phyloP scores from a whole-genome alignment of 2,888 invertebrate species.

The Barypeithes pellucidus region DNA sequence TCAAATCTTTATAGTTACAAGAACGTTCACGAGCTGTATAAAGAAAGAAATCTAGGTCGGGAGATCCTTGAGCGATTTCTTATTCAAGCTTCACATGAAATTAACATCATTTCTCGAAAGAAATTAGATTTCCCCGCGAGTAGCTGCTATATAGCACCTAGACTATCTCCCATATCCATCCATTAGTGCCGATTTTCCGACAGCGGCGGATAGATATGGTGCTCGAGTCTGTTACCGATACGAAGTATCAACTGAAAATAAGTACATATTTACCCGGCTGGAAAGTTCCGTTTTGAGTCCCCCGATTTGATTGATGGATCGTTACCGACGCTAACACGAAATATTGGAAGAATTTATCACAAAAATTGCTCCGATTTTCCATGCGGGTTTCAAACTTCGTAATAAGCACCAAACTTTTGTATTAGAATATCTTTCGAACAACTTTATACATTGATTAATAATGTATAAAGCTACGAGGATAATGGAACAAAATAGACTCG shows the following conservation, averaged over 20 bases:
- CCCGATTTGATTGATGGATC: not conserved
- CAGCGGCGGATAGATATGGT: not conserved
- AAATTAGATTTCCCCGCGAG: not conserved
- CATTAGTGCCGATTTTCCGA: not conserved
- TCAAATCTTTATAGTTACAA: too few species aligned
- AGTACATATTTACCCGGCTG: not conserved
- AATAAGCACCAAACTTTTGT: not conserved
- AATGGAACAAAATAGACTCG: too few species aligned
- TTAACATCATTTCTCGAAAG: too few species aligned
- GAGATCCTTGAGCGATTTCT: too few species aligned
- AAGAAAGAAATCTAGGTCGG: too few species aligned
- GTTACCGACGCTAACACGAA: not conserved
- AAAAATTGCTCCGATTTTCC: not conserved
- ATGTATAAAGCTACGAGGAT: too few species aligned
- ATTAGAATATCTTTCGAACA: not conserved
- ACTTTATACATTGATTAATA: too few species aligned
- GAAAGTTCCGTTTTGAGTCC: not conserved
- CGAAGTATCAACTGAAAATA: conserved; percentile 4
- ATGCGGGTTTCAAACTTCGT: not conserved
- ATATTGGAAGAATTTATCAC: conserved; percentile 1
- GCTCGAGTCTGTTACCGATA: conserved; percentile 1
- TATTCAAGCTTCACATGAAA: too few species aligned
- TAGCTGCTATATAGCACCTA: not conserved
- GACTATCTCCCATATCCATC: not conserved
- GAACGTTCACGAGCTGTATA: too few species aligned